Evolutionary conservation across 2,797 vertebrate species (phyloP).

Genomic region (Stomatorhinus walkeri): DNA sequence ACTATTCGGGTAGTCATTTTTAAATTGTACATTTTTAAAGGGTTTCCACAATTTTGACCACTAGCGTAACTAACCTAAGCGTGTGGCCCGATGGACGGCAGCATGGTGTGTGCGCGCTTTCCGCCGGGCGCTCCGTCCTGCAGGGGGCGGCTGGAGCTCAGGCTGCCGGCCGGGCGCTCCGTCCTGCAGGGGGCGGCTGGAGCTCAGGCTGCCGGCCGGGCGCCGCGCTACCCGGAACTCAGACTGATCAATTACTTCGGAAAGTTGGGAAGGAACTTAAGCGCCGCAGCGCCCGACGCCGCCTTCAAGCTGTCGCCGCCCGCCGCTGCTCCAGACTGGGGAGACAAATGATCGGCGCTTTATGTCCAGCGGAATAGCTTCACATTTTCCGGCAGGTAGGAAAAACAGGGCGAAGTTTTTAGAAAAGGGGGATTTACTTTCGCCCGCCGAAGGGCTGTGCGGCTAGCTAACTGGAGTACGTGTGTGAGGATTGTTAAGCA

Average conservation of each 20-base stretch:
- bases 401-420: neutral
- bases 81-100: neutral
- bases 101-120: neutral
- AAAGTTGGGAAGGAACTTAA: constrained; percentile 25
- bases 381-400: constrained; percentile 52
- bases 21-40: neutral
- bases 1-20: neutral
- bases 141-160: constrained; percentile 51
- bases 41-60: neutral
- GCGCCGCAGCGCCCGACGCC: neutral
- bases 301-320: neutral
- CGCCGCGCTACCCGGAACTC: constrained; percentile 62
- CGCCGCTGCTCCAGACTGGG: neutral
- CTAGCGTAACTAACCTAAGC: neutral
- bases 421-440: constrained; percentile 13
- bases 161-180: neutral
- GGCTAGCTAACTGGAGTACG: neutral
- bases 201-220: constrained; percentile 12
- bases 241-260: constrained; percentile 39
- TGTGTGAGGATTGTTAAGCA: neutral
- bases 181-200: constrained; percentile 54
- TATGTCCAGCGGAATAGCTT: neutral
- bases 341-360: constrained; percentile 23
- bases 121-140: constrained; percentile 33
- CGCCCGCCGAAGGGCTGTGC: neutral